phyloP scores from a whole-genome alignment of 2,888 invertebrate species.

The Anaspis maculata region DNA sequence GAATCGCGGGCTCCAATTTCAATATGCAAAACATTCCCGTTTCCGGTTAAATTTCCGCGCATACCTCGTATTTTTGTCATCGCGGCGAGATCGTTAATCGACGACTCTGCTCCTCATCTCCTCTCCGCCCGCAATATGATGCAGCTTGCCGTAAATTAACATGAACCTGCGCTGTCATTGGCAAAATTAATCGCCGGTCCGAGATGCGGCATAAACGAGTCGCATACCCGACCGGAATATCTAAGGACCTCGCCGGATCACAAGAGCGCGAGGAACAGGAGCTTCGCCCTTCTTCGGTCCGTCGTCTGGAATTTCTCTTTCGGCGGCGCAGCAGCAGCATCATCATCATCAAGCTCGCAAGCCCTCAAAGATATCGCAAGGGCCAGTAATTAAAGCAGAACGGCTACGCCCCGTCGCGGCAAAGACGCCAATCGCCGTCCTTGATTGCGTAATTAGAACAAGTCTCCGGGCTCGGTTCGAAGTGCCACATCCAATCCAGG shows the following conservation, averaged over 20 bases:
- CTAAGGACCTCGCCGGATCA: background rate
- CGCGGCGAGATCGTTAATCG: no score
- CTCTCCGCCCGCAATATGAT: no score
- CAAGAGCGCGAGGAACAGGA: no score
- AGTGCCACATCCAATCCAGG: conserved; percentile 31
- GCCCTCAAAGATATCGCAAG: conserved; percentile 9
- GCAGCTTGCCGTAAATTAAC: conserved; percentile 7
- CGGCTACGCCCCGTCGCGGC: conserved; percentile 30
- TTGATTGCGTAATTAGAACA: conserved; percentile 44
- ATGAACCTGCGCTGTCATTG: conserved; percentile 11
- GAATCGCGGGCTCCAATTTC: no score
- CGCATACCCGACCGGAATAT: conserved; percentile 10
- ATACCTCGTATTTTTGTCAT: no score
- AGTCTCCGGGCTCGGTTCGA: conserved; percentile 32
- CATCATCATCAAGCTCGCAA: conserved; percentile 3
- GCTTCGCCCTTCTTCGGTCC: no score
- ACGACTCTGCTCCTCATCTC: no score
- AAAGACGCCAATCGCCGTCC: conserved; percentile 33
- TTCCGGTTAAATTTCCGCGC: no score
- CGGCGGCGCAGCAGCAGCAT: no score
- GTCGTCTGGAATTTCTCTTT: background rate
- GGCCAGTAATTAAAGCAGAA: conserved; percentile 39
- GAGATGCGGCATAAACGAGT: conserved; percentile 6
- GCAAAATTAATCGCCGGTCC: conserved; percentile 11
- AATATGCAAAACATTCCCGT: no score